These are phyloP conservation scores for Achlya flavicornis DNA, from an alignment of 2,888 invertebrate genomes.

Conservation along the genomic window DNA sequence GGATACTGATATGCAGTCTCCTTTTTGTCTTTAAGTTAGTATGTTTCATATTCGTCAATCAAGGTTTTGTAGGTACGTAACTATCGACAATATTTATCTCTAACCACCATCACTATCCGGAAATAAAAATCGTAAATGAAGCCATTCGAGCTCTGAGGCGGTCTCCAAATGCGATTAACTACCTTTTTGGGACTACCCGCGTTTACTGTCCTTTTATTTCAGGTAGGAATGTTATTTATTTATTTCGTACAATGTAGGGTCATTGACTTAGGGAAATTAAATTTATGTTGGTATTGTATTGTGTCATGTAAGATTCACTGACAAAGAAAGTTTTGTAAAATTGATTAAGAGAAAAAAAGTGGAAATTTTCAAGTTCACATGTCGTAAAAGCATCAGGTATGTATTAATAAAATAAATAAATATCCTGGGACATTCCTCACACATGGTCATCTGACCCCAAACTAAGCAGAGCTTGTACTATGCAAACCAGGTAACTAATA, in stretches of 20 bases:
- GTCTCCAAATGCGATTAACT: slow-evolving; percentile 78
- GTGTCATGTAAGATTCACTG: background rate
- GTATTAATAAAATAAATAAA: no score
- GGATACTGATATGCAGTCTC: no score
- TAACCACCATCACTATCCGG: slow-evolving; percentile 58
- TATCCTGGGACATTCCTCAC: no score
- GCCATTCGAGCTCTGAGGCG: slow-evolving; percentile 73
- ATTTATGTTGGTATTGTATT: background rate
- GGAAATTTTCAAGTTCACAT: no score
- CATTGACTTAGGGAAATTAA: slow-evolving; percentile 29
- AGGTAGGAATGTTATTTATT: slow-evolving; percentile 78
- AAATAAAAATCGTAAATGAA: slow-evolving; percentile 84
- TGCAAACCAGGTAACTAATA: no score
- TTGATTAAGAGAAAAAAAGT: no score
- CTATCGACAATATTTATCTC: slow-evolving; percentile 5
- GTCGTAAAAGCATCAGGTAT: no score
- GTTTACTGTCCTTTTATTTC: slow-evolving; percentile 82
- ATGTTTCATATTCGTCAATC: no score
- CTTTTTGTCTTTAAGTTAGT: no score
- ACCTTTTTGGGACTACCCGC: slow-evolving; percentile 71
- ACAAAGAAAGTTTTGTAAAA: no score
- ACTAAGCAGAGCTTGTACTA: no score
- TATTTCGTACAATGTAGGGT: slow-evolving; percentile 49
- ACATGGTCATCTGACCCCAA: no score
- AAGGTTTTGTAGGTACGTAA: background rate